Evolutionary conservation across 2,113 vertebrate species (phyloP).

Genomic region (Cyanoderma ruficeps): DNA sequence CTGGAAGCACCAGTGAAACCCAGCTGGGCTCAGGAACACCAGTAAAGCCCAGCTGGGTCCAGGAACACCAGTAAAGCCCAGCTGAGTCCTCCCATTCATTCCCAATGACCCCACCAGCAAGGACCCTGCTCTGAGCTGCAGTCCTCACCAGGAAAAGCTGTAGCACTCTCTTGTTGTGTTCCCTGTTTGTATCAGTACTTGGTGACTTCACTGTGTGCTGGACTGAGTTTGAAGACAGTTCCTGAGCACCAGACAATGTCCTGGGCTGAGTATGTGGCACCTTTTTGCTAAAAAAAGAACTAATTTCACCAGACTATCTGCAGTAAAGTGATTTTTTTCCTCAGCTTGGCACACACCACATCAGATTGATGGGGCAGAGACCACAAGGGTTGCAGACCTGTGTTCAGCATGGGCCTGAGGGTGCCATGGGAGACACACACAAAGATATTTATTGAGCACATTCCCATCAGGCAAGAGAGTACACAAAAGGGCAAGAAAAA

Average conservation of each 20-base stretch:
- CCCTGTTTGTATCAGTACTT: accelerated
- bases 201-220: background rate
- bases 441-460: background rate
- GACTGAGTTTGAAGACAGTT: background rate
- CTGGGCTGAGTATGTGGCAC: background rate
- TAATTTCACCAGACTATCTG: background rate
- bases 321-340: background rate
- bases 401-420: accelerated
- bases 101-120: background rate
- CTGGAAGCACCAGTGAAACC: too few species aligned
- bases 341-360: background rate
- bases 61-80: background rate
- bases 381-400: accelerated
- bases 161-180: background rate
- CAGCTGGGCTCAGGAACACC: too few species aligned
- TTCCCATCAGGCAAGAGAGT: background rate
- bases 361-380: background rate
- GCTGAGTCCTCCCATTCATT: background rate
- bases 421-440: background rate
- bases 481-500: conserved; percentile 34
- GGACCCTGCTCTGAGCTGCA: background rate
- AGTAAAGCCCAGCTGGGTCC: background rate
- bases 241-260: background rate
- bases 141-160: background rate
- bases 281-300: background rate